Evolutionary conservation across 2,113 vertebrate genomes (phyloP), one percentile per base, ranked within the genome.

Genomic region (Sturnira hondurensis): DNA sequence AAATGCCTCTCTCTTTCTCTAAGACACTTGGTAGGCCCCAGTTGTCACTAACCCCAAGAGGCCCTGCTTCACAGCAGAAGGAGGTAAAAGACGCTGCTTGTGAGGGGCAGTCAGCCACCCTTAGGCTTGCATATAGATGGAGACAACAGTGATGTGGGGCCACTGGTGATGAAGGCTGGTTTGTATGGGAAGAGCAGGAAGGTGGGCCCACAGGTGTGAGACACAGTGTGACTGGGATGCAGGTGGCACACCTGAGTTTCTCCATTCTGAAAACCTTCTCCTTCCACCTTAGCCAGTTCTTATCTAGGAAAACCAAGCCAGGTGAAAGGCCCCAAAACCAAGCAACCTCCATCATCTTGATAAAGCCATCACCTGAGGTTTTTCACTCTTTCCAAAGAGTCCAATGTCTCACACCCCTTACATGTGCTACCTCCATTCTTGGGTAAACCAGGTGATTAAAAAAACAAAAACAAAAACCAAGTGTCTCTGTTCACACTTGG

Each of bases 401-500:
- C 74, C 83, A 65, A 36, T 15, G 7, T 50, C 38, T 50, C 28
- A 68, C 85, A 33, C 3, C 50, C 52, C 90, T 54, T 38, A 0
- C 24, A 22, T 54, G 52, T 54, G 14, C 68, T 38, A 41, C 81
- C 61, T 88, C 95, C 94, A 74, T 80, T 85, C 95, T 92, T 70
- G 71, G 45, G 74, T 54, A 92, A 93, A 90, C 74, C 65, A 54
- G 33, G 90, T 74, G 93, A 90, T 67, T n/a, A 17, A 22, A 82
- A 56, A 89, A 65, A n/a, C n/a, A n/a, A 65, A 90, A 56, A 89
- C 45, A 56, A 90, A 90, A 68, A 91, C 54, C 38, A 45, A 45
- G 67, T 43, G 70, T 87, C 86, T 96, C 96, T 86, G 50, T 89
- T 97, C 94, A 96, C 80, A 90, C 86, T 19, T 33, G 0, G 78